phyloP scores from a whole-genome alignment of 2,797 vertebrate species.

The Octomys mimax region DNA sequence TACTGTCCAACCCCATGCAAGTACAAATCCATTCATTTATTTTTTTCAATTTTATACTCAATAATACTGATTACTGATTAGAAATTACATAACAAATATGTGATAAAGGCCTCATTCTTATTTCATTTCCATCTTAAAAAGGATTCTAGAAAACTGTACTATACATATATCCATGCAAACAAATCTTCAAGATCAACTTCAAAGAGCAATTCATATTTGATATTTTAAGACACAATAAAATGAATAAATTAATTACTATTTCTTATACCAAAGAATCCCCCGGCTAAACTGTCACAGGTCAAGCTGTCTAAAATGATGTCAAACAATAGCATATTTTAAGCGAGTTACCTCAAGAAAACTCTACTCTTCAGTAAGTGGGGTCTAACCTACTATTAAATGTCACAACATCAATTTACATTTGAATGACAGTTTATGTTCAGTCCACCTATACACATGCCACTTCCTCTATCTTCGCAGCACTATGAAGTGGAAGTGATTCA shows the following conservation, averaged over 20 bases:
- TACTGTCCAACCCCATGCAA: not conserved
- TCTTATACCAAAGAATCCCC: not conserved
- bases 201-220: not conserved
- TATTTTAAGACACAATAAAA: not conserved
- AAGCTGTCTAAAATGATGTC: not conserved
- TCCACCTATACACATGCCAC: not conserved
- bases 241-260: not conserved
- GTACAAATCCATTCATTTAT: not conserved
- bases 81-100: not conserved
- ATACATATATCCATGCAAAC: not conserved
- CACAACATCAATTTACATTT: not conserved
- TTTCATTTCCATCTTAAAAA: conserved; percentile 5
- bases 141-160: not conserved
- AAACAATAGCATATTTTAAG: not conserved
- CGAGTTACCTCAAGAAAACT: not conserved
- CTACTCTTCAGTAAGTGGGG: not conserved
- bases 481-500: not conserved
- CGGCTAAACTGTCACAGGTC: not conserved
- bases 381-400: not conserved
- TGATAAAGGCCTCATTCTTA: not conserved
- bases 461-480: not conserved
- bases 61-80: not conserved
- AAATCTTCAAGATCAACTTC: not conserved
- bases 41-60: not conserved
- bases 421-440: not conserved